Conservation (phyloP, 1,140 invertebrate species). For the Pogonus chalceus region DNA sequence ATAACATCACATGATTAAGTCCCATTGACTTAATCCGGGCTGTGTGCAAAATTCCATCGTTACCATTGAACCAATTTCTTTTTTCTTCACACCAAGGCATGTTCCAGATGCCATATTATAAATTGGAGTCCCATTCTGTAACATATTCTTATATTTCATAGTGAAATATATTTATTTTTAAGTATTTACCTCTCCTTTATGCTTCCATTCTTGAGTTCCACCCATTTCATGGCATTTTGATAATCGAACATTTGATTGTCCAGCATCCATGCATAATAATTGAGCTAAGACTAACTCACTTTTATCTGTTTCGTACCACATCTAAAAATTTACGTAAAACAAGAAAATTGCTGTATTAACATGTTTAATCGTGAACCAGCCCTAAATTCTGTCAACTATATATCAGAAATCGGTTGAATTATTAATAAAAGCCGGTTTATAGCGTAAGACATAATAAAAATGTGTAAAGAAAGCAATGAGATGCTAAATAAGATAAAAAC, state of each 20-base stretch:
- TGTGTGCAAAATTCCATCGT: conserved; percentile 64
- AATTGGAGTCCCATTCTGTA: conserved; percentile 59
- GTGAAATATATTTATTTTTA: neutral
- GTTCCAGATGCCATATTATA: conserved; percentile 81
- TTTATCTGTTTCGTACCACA: conserved; percentile 80
- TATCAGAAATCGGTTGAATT: no score
- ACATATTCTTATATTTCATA: conserved; percentile 12
- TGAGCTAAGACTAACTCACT: conserved; percentile 77
- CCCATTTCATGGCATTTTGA: conserved; percentile 89
- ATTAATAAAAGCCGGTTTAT: no score
- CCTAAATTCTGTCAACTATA: no score
- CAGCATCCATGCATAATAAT: conserved; percentile 74
- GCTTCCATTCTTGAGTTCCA: conserved; percentile 80
- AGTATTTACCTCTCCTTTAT: conserved; percentile 51
- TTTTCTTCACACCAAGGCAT: conserved; percentile 55
- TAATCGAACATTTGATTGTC: conserved; percentile 52
- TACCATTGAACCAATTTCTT: conserved; percentile 43
- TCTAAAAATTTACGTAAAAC: no score
- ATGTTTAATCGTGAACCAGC: no score
- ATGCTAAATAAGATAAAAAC: no score
- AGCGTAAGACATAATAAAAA: no score
- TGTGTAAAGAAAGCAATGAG: no score
- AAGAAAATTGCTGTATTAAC: no score
- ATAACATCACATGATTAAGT: conserved; percentile 47
- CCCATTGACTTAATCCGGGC: conserved; percentile 54